Conservation (phyloP, 2,113 vertebrate genomes). For the Passer domesticus region DNA sequence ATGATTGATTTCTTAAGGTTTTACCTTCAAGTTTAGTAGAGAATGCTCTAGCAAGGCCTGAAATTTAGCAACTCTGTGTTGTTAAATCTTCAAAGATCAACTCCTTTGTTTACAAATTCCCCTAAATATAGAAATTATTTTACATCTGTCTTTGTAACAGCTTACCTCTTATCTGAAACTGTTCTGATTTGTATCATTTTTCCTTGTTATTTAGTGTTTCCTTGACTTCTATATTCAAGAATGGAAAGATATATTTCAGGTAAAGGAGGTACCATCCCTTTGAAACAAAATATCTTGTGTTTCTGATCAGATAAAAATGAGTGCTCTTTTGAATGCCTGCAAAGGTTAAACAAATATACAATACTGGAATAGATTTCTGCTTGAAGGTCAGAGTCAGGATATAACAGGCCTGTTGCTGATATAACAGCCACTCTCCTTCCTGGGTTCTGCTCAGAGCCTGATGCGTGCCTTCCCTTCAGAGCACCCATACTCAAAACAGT, state of each 20-base stretch:
- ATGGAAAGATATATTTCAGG: neutral
- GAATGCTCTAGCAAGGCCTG: neutral
- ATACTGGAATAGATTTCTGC: neutral
- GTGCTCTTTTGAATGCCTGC: neutral
- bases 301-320: conserved; percentile 27
- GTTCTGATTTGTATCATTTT: conserved; percentile 8
- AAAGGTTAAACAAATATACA: neutral
- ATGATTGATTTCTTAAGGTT: neutral
- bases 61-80: neutral
- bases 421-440: neutral
- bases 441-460: neutral
- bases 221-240: neutral
- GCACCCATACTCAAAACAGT: neutral
- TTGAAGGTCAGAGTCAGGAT: conserved; percentile 3
- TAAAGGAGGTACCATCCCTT: neutral
- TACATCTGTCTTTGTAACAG: neutral
- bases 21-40: neutral
- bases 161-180: neutral
- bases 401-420: neutral
- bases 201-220: conserved; percentile 11
- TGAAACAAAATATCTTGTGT: neutral
- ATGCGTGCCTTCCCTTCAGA: neutral
- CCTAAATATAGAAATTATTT: neutral
- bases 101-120: neutral
- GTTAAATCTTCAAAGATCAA: neutral